Evolutionary conservation across 1,140 invertebrate species (phyloP), one percentile per base, ranked within the genome.

Genomic region (Drosophila albomicans): DNA sequence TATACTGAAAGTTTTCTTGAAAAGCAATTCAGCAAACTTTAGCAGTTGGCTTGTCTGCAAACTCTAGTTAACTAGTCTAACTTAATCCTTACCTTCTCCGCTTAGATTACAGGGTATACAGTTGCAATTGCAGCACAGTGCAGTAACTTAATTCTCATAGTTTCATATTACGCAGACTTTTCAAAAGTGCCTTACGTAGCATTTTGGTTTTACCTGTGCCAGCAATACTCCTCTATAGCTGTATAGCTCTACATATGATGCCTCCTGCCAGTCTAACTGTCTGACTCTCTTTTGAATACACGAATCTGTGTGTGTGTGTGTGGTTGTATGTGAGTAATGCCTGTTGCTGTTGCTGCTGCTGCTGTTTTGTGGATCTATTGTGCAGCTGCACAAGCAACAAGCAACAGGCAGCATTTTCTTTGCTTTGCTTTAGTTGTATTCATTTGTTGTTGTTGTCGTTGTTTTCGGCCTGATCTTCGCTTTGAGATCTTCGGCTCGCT

Each of bases 321-420:
- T 58, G 52, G 59, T 15, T 58, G 25, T 51, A 38, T 69, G 35
- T 52, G 45, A 59, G 32, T 45, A 38, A 7, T 57, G 65, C 52
- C 28, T 67, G 68, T 76, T 71, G 62, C 32, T 74, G 41, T 13
- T 43, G 64, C n/a, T n/a, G n/a, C n/a, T 74, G 41, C 11, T 41
- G 63, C 25, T 52, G 25, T 13, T 61, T 13, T 68, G 38, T 49
- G 25, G 67, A 69, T 41, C 67, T 70, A 66, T 75, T 88, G 72
- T 77, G 80, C 81, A 85, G 81, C 81, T 85, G 81, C 69, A 76
- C 69, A 65, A 71, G 68, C 74, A 72, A 76, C 62, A 65, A 71
- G 68, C 74, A 72, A 78, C 79, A 61, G 79, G 67, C 77, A 52
- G 49, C 68, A 71, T 64, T 71, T 63, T 57, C 67, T 45, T 61